Evolutionary conservation across 2,797 vertebrate species (phyloP), one percentile per base, ranked within the genome.

Genomic region (Myioborus melanocephalus): DNA sequence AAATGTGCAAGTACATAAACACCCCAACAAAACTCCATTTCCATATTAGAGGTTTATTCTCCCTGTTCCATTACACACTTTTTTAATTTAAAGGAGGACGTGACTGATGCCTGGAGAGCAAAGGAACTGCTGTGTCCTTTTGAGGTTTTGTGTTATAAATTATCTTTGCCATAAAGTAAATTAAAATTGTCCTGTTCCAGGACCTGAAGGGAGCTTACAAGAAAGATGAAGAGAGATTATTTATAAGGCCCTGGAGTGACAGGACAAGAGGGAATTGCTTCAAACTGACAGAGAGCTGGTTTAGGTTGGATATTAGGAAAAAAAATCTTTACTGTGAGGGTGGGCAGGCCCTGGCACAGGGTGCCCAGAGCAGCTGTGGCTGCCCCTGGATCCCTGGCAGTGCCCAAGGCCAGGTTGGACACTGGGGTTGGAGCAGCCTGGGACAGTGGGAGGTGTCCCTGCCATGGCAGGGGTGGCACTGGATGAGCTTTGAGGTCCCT

Each of bases 101-200:
- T 90, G 77, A 84, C 61, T 78, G 87, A 80, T 91, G 64, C 61
- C 85, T 65, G 30, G 47, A 89, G 73, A 91, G 30, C 37, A 50
- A 89, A 81, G 59, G 47, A 92, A 44, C 37, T 14, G 28, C 55
- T 78, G 53, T 46, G 55, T 80, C 55, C 64, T 94, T 85, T 27
- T 12, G 65, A 78, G 26, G 14, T 83, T 80, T 87, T 73, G 39
- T 69, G 34, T 68, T 64, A 86, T 61, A 70, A 90, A 92, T 93
- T 69, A 56, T 68, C 65, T 85, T 85, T 50, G 61, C 44, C 66
- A 75, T 64, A 71, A 95, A 70, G 39, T 64, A 61, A 59, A 39
- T 65, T 84, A 50, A 83, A 81, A 71, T 59, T 78, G 39, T 12
- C 4, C 14, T 39, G 17, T 59, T 89, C 44, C 80, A 65, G 72